Evolutionary conservation across 2,888 invertebrate species (phyloP), one percentile per base, ranked within the genome.

Genomic region (Glaucopsyche alexis): DNA sequence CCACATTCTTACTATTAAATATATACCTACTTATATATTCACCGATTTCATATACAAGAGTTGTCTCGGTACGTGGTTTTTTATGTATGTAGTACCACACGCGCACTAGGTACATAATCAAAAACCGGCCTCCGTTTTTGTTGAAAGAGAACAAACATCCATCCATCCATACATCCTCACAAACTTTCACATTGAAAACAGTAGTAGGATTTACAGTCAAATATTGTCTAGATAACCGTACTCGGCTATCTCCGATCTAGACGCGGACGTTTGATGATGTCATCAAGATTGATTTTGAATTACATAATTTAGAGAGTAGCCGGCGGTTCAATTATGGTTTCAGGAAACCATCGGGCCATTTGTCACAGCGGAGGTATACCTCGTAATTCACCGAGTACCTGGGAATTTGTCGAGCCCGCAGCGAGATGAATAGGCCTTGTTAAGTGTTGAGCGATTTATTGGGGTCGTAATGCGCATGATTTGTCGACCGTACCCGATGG

Each of bases 371-470:
- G 65, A 74, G 71, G 72, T 73, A 64, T 72, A 71, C 72, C 50
- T 71, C 64, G 64, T 73, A 72, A 75, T 74, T 71, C 88, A 89
- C 88, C 81, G 81, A n/a, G 38, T 55, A 70, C 55, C 65, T 77
- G 83, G 81, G 86, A 83, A 88, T 89, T 89, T 89, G 89, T 88
- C 85, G 82, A 81, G 84, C 84, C 83, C 79, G 82, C 81, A 75
- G 81, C 78, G 80, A 85, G 84, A 86, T 81, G 85, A 81, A 87
- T 87, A 82, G 85, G 80, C 82, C 78, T 78, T 81, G 83, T 82
- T 81, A 79, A 79, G 80, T 83, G 82, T 84, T 82, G 78, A 80
- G 82, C 82, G 83, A 88, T 89, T 89, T 88, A 89, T 87, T 79
- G 78, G 80, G 77, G 78, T 78, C 81, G 79, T 80, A 79, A 78